Evolutionary conservation across 2,888 invertebrate genomes (phyloP), one percentile per base, ranked within the genome.

Genomic region (Drosophila testacea): DNA sequence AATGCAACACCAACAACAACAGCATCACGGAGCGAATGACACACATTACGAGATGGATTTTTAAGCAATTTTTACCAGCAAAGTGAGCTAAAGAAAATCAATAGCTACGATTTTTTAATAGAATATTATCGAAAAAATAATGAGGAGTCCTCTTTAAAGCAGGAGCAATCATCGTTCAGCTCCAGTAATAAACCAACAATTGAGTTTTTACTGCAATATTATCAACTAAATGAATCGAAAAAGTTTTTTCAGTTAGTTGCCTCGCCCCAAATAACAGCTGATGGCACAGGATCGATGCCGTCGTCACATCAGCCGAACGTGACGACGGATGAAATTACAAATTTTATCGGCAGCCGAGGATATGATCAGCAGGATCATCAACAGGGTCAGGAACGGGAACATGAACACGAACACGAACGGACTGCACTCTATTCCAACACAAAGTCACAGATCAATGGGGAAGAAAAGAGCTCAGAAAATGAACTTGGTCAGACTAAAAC

Each of bases 231-330:
- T 64, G 92, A 93, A 81, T 92, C 92, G 38, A 92, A 92, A 80
- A 92, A 92, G 91, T 92, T 92, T 92, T 92, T 92, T 92, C 92
- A 92, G 89, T 91, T 92, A 91, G 91, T 91, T 86, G 92, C 92
- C 92, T 92, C 92, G 90, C 91, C 92, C 88, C 90, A 90, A 89
- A 78, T 68, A 89, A 88, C 81, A 84, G 86, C 87, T 92, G 91
- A 92, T 90, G 87, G 88, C 71, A 79, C 80, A 75, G 80, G 83
- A 73, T 81, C 82, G 70, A 72, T 55, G 48, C 77, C 81, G 81
- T 78, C 82, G 71, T 82, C 79, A 81, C 74, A 81, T 51, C 67
- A 63, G 76, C 84, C 79, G 69, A 79, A 57, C 60, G 65, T 70
- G 74, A 77, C 74, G 78, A 60, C 79, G 82, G 77, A 82, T 73